A percentile compares a stretch with the other conserved stretches of the same genome.
Conservation (phyloP, 2,113 vertebrate genomes). For the Leptocoma aspasia region DNA sequence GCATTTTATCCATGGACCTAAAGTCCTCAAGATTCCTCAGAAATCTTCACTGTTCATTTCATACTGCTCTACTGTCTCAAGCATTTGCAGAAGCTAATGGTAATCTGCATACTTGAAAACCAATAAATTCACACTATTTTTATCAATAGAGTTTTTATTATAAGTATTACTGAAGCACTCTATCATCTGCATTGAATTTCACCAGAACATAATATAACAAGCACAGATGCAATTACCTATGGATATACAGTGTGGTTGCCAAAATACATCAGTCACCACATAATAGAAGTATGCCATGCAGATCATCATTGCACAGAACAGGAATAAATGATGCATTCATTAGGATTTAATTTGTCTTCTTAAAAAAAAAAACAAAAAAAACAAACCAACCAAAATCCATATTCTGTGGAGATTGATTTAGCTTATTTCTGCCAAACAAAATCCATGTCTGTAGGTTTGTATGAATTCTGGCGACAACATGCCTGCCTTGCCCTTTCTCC, state of each 20-base stretch:
- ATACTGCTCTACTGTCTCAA: not conserved
- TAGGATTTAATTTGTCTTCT: slow-evolving; percentile 21
- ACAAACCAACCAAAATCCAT: not conserved
- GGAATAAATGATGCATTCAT: slow-evolving; percentile 53
- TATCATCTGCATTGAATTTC: not conserved
- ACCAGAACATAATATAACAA: not conserved
- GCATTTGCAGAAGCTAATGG: slow-evolving; percentile 3
- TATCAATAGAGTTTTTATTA: not conserved
- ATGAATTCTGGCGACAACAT: slow-evolving; percentile 35
- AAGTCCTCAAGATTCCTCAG: not conserved
- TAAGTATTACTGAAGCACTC: not conserved
- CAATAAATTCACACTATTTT: not conserved
- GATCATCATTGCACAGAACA: slow-evolving; percentile 55
- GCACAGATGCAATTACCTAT: slow-evolving; percentile 49
- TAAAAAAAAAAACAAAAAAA: not conserved
- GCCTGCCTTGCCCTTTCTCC: slow-evolving; percentile 54
- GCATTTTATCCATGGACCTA: not conserved
- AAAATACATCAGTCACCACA: slow-evolving; percentile 51
- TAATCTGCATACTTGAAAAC: slow-evolving; percentile 39
- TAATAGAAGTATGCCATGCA: slow-evolving; percentile 61
- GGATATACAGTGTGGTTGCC: slow-evolving; percentile 65
- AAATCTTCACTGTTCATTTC: not conserved
- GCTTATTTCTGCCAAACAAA: slow-evolving; percentile 30
- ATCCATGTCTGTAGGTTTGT: not conserved
- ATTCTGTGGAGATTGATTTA: slow-evolving; percentile 30